A percentile compares a stretch with the other conserved stretches of the same genome.
These are phyloP conservation scores for Anguilla marmorata DNA, from an alignment of 2,797 vertebrate genomes.

Conservation along the genomic window DNA sequence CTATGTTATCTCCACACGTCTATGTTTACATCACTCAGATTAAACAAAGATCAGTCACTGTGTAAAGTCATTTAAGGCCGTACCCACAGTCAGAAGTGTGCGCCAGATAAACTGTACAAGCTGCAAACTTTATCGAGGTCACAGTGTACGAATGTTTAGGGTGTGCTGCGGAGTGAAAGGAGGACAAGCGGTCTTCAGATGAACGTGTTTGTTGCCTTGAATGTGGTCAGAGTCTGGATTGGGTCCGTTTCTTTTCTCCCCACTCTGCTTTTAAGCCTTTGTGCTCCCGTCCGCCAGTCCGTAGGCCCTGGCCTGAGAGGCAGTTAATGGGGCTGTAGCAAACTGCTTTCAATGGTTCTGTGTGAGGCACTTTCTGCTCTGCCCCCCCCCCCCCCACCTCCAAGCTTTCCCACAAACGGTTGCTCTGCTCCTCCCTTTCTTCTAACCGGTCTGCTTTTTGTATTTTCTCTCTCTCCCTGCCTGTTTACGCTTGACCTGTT, in stretches of 20 bases:
- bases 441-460: conserved; percentile 79
- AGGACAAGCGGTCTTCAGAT: background rate
- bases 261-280: background rate
- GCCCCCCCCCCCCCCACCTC: background rate
- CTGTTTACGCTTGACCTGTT: conserved; percentile 82
- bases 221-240: background rate
- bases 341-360: background rate
- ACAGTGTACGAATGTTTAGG: background rate
- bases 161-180: background rate
- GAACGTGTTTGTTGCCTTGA: background rate
- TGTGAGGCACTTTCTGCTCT: conserved; percentile 25
- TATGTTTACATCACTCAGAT: background rate
- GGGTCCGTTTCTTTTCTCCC: background rate
- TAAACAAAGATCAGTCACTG: conserved; percentile 2
- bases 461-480: conserved; percentile 77
- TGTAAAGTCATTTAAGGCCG: conserved; percentile 2
- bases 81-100: background rate
- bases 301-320: conserved; percentile 28
- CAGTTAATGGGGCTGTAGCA: background rate
- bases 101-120: background rate
- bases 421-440: conserved; percentile 33
- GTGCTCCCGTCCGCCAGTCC: conserved; percentile 35
- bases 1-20: background rate
- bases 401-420: conserved; percentile 42
- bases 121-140: background rate